Evolutionary conservation across 2,888 invertebrate genomes (phyloP).

Genomic region (Limnephilus rhombicus): DNA sequence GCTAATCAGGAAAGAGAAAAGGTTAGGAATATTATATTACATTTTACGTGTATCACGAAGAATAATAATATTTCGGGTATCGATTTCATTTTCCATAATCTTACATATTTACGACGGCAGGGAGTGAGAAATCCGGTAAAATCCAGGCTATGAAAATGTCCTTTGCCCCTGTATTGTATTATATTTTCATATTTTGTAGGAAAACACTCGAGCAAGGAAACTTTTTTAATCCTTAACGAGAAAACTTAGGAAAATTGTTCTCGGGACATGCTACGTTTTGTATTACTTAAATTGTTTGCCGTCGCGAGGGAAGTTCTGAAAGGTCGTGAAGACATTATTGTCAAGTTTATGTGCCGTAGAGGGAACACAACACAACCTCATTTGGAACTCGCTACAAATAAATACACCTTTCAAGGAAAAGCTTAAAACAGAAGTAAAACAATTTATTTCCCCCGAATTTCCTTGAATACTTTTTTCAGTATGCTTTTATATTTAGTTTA

Average conservation of each 20-base stretch:
- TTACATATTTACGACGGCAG: constrained; percentile 5
- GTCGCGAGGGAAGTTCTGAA: constrained; percentile 25
- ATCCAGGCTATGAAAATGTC: constrained; percentile 44
- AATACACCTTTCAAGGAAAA: background rate
- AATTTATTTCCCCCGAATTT: background rate
- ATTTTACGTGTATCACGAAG: background rate
- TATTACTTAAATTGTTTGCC: constrained; percentile 46
- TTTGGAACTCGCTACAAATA: background rate
- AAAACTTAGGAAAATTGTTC: constrained; percentile 47
- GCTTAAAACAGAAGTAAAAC: background rate
- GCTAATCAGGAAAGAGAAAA: too few relatives aligned
- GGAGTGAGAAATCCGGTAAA: background rate
- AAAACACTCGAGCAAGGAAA: constrained; percentile 21
- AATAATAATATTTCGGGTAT: background rate
- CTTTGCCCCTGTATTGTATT: constrained; percentile 3
- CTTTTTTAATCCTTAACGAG: constrained; percentile 48
- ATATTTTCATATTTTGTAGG: constrained; percentile 14
- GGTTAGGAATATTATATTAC: too few relatives aligned
- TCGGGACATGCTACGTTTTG: constrained; percentile 38
- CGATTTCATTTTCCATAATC: constrained; percentile 5
- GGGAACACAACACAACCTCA: background rate
- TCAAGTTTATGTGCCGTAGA: constrained; percentile 20
- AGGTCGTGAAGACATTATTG: constrained; percentile 35
- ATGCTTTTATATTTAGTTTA: background rate
- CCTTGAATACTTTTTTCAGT: background rate